Percentiles rank a stretch among this genome's conserved stretches.
Conservation (phyloP, 2,113 vertebrate genomes). For the Mirza zaza region DNA sequence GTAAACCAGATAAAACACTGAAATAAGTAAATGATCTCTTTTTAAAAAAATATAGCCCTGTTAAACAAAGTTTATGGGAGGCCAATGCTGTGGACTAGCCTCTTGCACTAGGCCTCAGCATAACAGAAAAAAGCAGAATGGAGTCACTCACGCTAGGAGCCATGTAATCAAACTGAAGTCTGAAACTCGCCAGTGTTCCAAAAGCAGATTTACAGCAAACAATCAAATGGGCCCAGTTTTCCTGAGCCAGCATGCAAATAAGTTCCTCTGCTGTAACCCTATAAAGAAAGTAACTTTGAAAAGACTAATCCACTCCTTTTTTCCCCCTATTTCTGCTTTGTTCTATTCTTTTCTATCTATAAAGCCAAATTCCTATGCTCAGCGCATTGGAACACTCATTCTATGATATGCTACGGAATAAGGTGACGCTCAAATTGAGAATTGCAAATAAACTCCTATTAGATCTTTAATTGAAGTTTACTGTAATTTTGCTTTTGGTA, state of each 20-base stretch:
- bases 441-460: not conserved
- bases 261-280: not conserved
- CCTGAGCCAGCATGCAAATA: not conserved
- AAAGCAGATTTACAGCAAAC: not conserved
- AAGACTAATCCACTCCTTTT: not conserved
- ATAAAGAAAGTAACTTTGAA: not conserved
- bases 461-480: not conserved
- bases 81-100: not conserved
- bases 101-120: not conserved
- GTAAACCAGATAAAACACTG: not conserved
- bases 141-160: not conserved
- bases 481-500: not conserved
- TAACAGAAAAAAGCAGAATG: not conserved
- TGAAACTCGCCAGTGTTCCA: not conserved
- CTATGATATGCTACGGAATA: not conserved
- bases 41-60: not conserved
- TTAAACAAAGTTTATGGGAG: not conserved
- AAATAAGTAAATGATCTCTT: not conserved
- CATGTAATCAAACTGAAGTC: not conserved
- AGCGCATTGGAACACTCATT: not conserved
- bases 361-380: not conserved
- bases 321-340: not conserved
- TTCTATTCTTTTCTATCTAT: not conserved
- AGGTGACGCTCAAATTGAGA: not conserved
- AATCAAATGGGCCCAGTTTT: not conserved